Evolutionary conservation across 2,797 vertebrate genomes (phyloP).

Genomic region (Fringilla coelebs): DNA sequence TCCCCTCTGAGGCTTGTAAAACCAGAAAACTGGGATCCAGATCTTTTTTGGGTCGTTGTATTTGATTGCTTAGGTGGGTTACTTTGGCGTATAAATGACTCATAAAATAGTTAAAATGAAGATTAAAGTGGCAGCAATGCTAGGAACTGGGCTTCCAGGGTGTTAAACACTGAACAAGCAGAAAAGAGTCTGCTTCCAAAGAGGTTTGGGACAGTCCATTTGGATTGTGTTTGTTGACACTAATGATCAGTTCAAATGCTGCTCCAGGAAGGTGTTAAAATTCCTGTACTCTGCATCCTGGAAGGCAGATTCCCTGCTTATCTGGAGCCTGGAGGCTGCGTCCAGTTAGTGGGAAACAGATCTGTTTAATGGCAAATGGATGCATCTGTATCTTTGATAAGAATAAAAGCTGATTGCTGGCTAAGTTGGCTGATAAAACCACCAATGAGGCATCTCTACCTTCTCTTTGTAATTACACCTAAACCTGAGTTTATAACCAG

Average conservation of each 20-base stretch:
- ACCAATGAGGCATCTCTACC: neutral
- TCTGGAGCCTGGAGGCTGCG: neutral
- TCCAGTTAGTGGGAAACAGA: neutral
- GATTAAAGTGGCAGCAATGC: neutral
- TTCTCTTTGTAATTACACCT: neutral
- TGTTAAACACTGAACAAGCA: neutral
- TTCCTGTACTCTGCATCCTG: neutral
- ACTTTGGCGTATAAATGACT: neutral
- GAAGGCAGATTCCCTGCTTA: neutral
- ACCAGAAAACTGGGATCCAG: neutral
- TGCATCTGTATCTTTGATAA: neutral
- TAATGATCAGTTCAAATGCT: neutral
- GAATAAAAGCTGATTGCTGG: neutral
- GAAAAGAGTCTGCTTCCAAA: neutral
- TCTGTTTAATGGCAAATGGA: neutral
- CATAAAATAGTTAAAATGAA: neutral
- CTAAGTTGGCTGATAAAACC: neutral
- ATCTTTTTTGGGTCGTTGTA: neutral
- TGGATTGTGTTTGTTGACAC: neutral
- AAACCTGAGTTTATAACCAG: neutral
- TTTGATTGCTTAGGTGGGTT: neutral
- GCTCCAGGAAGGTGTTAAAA: constrained; percentile 9
- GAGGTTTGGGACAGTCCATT: neutral
- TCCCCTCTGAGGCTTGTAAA: neutral
- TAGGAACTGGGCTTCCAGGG: neutral